Base-by-base conservation (phyloP, 1,140 invertebrate genomes). In the Venturia canescens region DNA sequence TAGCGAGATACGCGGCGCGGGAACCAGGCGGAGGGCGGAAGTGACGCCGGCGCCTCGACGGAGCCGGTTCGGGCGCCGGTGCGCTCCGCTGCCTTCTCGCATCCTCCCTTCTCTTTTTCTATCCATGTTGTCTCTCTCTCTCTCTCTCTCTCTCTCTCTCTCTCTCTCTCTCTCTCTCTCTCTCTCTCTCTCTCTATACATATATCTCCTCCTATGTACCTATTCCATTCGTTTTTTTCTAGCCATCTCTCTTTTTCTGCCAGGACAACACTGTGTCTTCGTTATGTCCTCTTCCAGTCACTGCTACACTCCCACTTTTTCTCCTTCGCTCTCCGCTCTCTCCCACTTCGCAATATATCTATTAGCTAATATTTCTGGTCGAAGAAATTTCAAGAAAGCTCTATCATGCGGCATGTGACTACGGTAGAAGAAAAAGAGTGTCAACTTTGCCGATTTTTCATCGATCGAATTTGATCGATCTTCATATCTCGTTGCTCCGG, bases 21-120 rank as follows among this genome's bases (percentile, higher is more conserved):
- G 75, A 81, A 83, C 85, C 84, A 80, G 85, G 83, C 80, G 85
- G 84, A 76, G 86, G 85, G 87, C 90, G 91, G 91, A 91, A 91
- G 90, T 89, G 89, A 91, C 88, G 90, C 89, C 90, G 91, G 91
- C 91, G 91, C 90, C 91, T 90, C 90, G 89, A 87, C 89, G 91
- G 90, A 91, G 91, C 91, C 91, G 87, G 78, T 76, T 79, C 86
- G 90, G 90, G 90, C 91, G 91, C 90, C 88, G 88, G 89, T 91
- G 88, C 90, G 89, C 89, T 91, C 88, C 87, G 89, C 84, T 92
- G 90, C 89, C 80, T 77, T 34, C 31, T 88, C 86, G 86, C 87
- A 91, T 90, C 85, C 78, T 79, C 79, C 83, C 84, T 85, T 83
- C 82, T 86, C 81, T 86, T 86, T 74, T 80, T 77, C 70, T 77